Conservation (phyloP, 2,888 invertebrate genomes). For the Trachelus tabidus region DNA sequence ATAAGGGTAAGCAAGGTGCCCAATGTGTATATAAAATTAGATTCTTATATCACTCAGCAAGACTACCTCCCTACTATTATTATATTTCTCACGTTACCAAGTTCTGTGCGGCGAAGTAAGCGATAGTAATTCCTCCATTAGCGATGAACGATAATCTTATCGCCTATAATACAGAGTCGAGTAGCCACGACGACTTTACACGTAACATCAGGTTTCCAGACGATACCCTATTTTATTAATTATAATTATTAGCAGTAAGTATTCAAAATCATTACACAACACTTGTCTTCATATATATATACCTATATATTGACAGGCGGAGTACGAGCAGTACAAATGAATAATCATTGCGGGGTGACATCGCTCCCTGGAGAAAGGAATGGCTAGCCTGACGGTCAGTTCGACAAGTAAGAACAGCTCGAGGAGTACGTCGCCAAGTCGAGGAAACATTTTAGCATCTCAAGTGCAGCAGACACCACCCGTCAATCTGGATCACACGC, state of each 20-base stretch:
- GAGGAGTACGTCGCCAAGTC: conserved; percentile 59
- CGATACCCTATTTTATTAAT: not conserved
- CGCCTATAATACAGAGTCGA: not conserved
- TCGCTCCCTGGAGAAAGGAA: conserved; percentile 46
- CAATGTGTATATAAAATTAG: not conserved
- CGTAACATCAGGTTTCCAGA: not conserved
- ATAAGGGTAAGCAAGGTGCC: not conserved
- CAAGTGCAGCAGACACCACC: conserved; percentile 44
- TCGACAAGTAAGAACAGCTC: conserved; percentile 62
- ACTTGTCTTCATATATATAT: not conserved
- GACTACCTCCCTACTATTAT: not conserved
- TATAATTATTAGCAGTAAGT: not conserved
- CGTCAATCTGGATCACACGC: conserved; percentile 50
- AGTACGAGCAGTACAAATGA: not conserved
- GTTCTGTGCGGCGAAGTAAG: not conserved
- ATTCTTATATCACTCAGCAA: not conserved
- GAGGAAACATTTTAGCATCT: conserved; percentile 47
- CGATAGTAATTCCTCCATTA: not conserved
- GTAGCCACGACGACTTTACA: not conserved
- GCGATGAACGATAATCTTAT: not conserved
- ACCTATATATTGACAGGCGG: not conserved
- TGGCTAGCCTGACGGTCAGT: conserved; percentile 62
- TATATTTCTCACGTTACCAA: not conserved
- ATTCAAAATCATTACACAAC: not conserved
- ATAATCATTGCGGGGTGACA: conserved; percentile 13